Base-by-base conservation (phyloP, 2,888 invertebrate species). In the Geophilus truncorum region DNA sequence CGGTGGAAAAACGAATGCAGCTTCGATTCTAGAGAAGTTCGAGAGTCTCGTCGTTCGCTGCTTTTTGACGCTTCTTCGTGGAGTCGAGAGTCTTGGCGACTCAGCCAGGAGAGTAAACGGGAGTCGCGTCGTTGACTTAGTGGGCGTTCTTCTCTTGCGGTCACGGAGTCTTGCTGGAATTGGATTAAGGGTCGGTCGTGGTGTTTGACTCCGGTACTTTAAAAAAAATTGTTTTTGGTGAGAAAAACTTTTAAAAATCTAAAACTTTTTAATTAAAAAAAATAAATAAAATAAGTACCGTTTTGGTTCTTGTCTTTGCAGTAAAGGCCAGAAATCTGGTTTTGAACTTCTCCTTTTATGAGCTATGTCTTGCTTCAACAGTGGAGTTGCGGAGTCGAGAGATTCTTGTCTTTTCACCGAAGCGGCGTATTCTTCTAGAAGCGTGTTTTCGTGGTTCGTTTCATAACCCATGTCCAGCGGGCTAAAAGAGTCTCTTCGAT, bases 371-470 rank as follows among this genome's bases (percentile, higher is more conserved):
- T 62, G 62, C 23, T 32, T 23, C 15, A 70, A 23, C 4, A 70
- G 36, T 12, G 32, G 34, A 23, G 28, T 70, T 30, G 62, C 80
- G 4, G 23, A 70, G 30, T 80, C 75, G 6, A 36, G 18, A 5
- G 80, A 80, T 23, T 80, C 45, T 23, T 80, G 80, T 9, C 80
- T 30, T 32, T 34, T 28, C 3, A 80, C 36, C 15, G 62, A 80
- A 18, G 62, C 80, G 1, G 12, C 28, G 23, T 80, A 45, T 34
- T 80, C 80, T 4, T 62, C 80, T 12, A 80, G 21, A 15, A 80
- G 25, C 34, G 62, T 28, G 28, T 80, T 75, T 23, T 62, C 70
- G 18, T 12, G 18, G 10, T 75, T n/a, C 5, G 18, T 5, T 40
- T 34, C 40, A 32, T 10, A 30, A 2, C 21, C 25, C 51, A n/a